These are phyloP conservation scores for Thamnaconus septentrionalis DNA, from an alignment of 2,113 vertebrate genomes.

Conservation along the genomic window DNA sequence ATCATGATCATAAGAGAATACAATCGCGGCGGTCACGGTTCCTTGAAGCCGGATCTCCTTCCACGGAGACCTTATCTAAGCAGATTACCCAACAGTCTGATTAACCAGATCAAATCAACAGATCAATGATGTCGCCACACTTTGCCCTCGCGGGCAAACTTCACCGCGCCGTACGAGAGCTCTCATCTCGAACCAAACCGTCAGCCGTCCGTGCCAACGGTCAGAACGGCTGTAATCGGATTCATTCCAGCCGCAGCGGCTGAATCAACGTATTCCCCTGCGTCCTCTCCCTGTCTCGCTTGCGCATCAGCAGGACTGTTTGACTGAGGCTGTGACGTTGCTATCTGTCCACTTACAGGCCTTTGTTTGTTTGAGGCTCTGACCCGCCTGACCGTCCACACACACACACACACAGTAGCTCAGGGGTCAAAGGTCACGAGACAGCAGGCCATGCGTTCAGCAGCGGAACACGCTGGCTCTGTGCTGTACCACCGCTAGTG, in stretches of 20 bases:
- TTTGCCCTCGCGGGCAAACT: conserved; percentile 43
- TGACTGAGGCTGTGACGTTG: conserved; percentile 26
- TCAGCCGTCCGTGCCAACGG: too few species aligned
- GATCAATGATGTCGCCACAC: conserved; percentile 30
- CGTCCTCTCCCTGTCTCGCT: too few species aligned
- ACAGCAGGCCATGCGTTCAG: conserved; percentile 2
- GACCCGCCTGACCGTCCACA: neutral
- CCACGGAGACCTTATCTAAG: conserved; percentile 6
- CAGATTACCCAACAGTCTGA: conserved; percentile 34
- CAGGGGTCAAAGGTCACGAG: conserved; percentile 20
- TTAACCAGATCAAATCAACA: conserved; percentile 32
- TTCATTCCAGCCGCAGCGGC: too few species aligned
- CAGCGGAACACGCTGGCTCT: neutral
- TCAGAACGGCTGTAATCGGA: too few species aligned
- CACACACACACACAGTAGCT: neutral
- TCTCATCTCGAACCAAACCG: too few species aligned
- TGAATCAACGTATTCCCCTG: too few species aligned
- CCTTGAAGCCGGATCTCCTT: too few species aligned
- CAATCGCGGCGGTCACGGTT: too few species aligned
- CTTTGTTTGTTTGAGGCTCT: conserved; percentile 35
- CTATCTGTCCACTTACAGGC: conserved; percentile 20
- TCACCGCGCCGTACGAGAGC: too few species aligned
- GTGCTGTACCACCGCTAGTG: neutral
- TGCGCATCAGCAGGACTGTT: neutral
- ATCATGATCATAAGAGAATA: too few species aligned